Percentiles rank a stretch among this genome's conserved stretches.
Conservation (phyloP, 1,140 invertebrate species). For the Heterodera carotae region DNA sequence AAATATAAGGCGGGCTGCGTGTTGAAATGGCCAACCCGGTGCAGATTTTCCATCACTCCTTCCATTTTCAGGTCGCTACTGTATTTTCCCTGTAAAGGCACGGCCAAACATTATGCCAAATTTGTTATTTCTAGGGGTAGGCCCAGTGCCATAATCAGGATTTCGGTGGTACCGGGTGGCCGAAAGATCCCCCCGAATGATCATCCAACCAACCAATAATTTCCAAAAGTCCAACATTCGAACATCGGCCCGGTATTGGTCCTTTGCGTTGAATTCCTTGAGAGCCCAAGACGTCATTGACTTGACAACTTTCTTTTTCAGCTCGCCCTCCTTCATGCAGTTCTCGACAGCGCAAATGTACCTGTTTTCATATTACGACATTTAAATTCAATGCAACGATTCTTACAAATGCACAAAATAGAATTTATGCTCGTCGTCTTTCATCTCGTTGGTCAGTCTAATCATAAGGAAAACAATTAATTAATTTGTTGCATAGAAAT, state of each 20-base stretch:
- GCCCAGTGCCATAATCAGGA: no score
- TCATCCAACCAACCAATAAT: constrained; percentile 17
- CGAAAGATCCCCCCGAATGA: constrained; percentile 1
- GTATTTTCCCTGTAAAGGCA: constrained; percentile 38
- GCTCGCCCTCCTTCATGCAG: background rate
- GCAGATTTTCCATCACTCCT: constrained; percentile 37
- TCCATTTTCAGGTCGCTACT: constrained; percentile 38
- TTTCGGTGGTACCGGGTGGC: no score
- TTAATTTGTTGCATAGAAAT: background rate
- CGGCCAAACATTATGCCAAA: constrained; percentile 1
- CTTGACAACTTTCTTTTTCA: constrained; percentile 4
- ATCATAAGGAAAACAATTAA: background rate
- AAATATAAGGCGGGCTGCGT: constrained; percentile 27
- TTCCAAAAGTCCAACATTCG: constrained; percentile 43
- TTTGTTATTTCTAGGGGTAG: no score
- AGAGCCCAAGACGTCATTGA: constrained; percentile 16
- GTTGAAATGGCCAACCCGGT: constrained; percentile 34
- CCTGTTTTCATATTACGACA: background rate
- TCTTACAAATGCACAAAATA: background rate
- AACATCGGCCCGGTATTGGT: constrained; percentile 8
- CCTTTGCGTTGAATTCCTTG: constrained; percentile 30
- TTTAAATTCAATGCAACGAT: background rate
- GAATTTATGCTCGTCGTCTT: background rate
- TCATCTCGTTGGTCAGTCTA: constrained; percentile 8
- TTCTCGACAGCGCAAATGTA: background rate